Evolutionary conservation across 2,888 invertebrate genomes (phyloP), one percentile per base, ranked within the genome.

Genomic region (Oscheius sp.): DNA sequence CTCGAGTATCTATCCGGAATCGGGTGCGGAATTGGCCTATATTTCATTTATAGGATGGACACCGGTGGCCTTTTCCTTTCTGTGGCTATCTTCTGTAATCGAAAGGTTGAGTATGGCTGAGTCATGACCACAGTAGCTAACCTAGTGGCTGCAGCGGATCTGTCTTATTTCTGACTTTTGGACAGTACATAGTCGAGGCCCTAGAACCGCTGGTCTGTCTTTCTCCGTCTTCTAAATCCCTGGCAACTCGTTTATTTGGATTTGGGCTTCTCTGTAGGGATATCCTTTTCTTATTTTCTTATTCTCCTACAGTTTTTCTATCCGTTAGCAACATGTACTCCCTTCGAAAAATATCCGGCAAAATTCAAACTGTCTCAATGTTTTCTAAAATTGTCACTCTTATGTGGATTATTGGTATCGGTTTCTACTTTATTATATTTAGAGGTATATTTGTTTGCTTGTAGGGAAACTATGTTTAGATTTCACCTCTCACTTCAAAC

Each of bases 291-390:
- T 21, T 21, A 21, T 21, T 21, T 21, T 21, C 21, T 21, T 21
- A 21, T 0, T 21, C 21, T 21, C 21, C 21, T 21, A 21, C 75
- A 82, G 82, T 80, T 33, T 63, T 78, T 63, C 75, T 82, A 55
- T 76, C 80, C 1, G 60, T 78, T 66, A 71, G 76, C 72, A 82
- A 82, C 74, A 76, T 82, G 79, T 82, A 80, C 53, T 82, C 82
- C 0, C 66, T 82, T 55, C 71, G 75, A 29, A 82, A 79, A 70
- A 76, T 78, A 50, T 80, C 82, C 3, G 76, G 80, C 4, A 73
- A 74, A 72, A 74, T 82, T 29, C 82, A 82, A 74, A 79, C 79
- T 29, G 59, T 79, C 3, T 79, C 79, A 13, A 82, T 80, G 80
- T 76, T 70, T 68, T 76, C 78, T 5, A 82, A 82, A 72, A 75